Percentiles rank a stretch among this genome's conserved stretches.
Conservation (phyloP, 2,113 vertebrate species). For the Colius striatus region DNA sequence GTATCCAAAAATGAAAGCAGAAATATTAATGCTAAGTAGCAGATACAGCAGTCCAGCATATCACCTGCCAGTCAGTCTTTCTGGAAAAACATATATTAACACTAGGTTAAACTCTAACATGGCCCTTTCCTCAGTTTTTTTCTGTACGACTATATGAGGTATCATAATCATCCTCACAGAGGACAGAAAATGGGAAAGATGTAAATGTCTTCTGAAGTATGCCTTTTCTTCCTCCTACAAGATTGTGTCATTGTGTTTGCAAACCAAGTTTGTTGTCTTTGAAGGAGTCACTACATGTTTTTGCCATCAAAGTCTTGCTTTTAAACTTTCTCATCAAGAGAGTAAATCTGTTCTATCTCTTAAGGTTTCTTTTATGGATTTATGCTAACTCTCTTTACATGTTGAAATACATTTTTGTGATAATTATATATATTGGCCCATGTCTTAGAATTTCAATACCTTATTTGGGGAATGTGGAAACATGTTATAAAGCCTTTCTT, state of each 20-base stretch:
- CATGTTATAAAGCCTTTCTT: not conserved
- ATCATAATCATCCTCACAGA: not conserved
- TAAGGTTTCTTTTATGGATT: not conserved
- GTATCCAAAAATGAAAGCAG: not conserved
- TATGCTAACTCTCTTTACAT: not conserved
- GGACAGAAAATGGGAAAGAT: not conserved
- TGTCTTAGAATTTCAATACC: not conserved
- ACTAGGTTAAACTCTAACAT: not conserved
- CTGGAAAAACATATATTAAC: not conserved
- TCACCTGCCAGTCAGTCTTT: not conserved
- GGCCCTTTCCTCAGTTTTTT: not conserved
- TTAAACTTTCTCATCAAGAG: not conserved
- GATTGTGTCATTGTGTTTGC: not conserved
- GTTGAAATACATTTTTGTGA: not conserved
- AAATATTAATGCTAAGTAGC: not conserved
- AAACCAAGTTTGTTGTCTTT: not conserved
- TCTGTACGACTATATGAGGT: not conserved
- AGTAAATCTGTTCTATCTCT: not conserved
- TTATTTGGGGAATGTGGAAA: not conserved
- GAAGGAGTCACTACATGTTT: not conserved
- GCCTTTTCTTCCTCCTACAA: not conserved
- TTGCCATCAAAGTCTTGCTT: not conserved
- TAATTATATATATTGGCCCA: not conserved
- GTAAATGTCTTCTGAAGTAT: not conserved
- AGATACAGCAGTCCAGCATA: not conserved